Percentiles rank a stretch among this genome's conserved stretches.
These are phyloP conservation scores for Mycteria americana DNA, from an alignment of 2,797 vertebrate species.

Conservation along the genomic window DNA sequence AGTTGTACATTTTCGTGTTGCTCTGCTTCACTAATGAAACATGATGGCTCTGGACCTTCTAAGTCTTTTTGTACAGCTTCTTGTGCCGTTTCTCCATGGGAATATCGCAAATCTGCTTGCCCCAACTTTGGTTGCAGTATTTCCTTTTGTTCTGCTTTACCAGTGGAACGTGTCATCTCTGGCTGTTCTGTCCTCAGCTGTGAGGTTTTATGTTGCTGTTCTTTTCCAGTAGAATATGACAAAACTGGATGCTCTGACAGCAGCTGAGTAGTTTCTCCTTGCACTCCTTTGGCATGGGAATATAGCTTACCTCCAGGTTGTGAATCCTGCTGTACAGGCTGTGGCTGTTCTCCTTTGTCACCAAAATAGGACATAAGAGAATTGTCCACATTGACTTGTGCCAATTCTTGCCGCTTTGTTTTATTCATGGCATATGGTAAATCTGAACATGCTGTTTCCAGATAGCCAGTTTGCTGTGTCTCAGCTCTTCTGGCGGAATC, in stretches of 20 bases:
- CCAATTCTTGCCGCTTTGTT: not conserved
- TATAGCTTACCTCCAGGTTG: not conserved
- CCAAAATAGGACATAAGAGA: not conserved
- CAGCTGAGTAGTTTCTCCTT: not conserved
- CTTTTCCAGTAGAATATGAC: not conserved
- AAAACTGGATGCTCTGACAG: not conserved
- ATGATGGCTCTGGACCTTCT: not conserved
- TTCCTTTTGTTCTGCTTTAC: not conserved
- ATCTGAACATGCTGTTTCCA: not conserved
- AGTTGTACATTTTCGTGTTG: not conserved
- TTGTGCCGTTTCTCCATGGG: not conserved
- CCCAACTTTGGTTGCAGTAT: not conserved
- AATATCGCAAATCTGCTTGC: not conserved
- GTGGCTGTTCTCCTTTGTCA: not conserved
- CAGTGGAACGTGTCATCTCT: not conserved
- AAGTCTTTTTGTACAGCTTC: not conserved
- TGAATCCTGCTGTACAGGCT: not conserved
- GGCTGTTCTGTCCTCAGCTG: not conserved
- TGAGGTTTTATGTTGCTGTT: not conserved
- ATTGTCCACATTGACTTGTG: not conserved
- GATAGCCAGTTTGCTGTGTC: not conserved
- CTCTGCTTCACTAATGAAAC: not conserved
- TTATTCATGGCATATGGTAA: not conserved
- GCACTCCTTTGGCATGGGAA: not conserved
- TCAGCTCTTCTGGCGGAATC: not conserved